Base-by-base conservation (phyloP, 2,113 vertebrate species). In the Phaetusa simplex region DNA sequence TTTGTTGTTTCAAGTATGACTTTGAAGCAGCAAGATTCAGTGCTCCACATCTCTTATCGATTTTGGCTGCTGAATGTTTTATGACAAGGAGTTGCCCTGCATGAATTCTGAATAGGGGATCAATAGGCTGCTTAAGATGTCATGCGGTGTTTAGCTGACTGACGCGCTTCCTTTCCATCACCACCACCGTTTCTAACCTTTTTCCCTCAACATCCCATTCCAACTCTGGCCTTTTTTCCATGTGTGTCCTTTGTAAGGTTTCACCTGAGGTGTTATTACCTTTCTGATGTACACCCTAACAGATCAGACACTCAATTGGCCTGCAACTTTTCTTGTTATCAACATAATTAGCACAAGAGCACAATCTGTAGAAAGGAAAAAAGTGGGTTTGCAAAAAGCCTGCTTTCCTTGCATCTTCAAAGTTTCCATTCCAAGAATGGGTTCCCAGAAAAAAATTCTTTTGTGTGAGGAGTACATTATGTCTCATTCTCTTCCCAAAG, bases 1-100 rank as follows among this genome's bases (percentile, higher is more conserved):
- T 86, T 91, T 76, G 45, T 86, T 93, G 52, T 95, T 95, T 92
- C 89, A 94, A 97, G 76, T 85, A 88, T 76, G 81, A 96, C 97
- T 97, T 96, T 96, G 95, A 97, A 97, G 87, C 83, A 90, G 84
- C 78, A 94, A 94, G 95, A 93, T 85, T 94, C 95, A 95, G 91
- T 85, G 88, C 79, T 96, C 83, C 91, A 69, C 96, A 94, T 95
- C 82, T 97, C 94, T 71, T 97, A 98, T 98, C 98, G 98, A 98
- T 98, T 96, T 95, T 92, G 94, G 52, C 95, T 97, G 88, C 81
- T 98, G 97, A 98, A 98, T 97, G 97, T 98, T 98, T 98, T 97
- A 98, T 98, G 97, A 97, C 94, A 95, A 96, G 95, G 87, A 95
- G 94, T 93, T 30, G 1, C 89, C 95, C 94, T 93, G 80, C 71